phyloP scores from a whole-genome alignment of 2,888 invertebrate species.

The Synanthedon tipuliformis region DNA sequence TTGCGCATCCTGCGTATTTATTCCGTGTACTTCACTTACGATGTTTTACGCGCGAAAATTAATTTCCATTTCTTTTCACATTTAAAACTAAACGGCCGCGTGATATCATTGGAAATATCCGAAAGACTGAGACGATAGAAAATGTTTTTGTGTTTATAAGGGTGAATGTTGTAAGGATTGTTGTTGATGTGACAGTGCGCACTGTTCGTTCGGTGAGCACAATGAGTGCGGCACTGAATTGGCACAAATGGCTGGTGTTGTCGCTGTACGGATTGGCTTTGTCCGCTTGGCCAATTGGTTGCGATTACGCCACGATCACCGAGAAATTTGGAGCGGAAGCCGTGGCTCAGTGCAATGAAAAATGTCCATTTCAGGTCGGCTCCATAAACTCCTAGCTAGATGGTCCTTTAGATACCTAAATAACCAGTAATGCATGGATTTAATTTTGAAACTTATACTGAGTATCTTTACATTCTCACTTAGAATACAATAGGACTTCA shows the following conservation, averaged over 20 bases:
- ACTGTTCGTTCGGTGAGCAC: conserved; percentile 35
- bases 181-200: conserved; percentile 35
- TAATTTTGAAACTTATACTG: no score
- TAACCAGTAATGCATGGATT: no score
- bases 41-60: neutral
- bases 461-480: no score
- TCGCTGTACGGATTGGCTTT: conserved; percentile 67
- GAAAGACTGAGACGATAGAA: neutral
- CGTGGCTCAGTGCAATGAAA: conserved; percentile 61
- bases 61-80: neutral
- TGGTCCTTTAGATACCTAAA: no score
- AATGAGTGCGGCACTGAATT: conserved; percentile 63
- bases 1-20: conserved; percentile 29
- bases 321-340: conserved; percentile 70
- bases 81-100: neutral
- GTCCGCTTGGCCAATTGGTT: conserved; percentile 67
- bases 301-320: conserved; percentile 67
- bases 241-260: conserved; percentile 68
- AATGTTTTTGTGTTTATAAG: conserved; percentile 20
- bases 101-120: neutral
- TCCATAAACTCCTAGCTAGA: no score
- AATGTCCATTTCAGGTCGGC: conserved; percentile 65
- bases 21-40: neutral
- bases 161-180: conserved; percentile 19
- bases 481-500: no score